Conservation (phyloP, 2,888 invertebrate genomes). For the Thera britannica region DNA sequence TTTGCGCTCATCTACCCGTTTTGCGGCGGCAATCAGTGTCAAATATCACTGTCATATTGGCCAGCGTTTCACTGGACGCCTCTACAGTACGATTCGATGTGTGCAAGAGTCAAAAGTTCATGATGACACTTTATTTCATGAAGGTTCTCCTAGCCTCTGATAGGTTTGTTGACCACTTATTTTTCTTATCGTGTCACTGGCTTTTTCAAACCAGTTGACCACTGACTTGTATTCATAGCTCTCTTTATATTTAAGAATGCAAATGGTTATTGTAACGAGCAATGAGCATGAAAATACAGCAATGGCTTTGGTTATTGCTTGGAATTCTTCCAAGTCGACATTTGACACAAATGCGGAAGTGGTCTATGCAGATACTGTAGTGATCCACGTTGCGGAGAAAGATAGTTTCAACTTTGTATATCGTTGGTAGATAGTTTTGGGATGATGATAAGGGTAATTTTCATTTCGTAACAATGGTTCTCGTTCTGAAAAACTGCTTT, state of each 20-base stretch:
- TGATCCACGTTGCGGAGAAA: conserved; percentile 2
- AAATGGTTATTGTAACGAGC: not conserved
- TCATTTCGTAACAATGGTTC: not conserved
- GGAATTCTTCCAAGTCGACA: conserved; percentile 28
- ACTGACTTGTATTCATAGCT: not conserved
- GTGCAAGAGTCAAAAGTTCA: no score
- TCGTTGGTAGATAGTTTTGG: not conserved
- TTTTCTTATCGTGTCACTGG: no score
- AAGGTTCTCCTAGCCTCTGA: not conserved
- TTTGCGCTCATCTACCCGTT: no score
- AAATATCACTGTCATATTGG: no score
- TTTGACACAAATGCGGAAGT: conserved; percentile 16
- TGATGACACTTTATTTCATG: no score
- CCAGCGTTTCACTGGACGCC: no score
- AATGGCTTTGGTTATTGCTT: conserved; percentile 7
- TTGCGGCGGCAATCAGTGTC: no score
- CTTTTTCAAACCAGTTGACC: not conserved
- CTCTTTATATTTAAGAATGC: not conserved
- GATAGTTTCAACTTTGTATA: conserved; percentile 3
- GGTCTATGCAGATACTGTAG: conserved; percentile 17
- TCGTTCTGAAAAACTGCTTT: not conserved
- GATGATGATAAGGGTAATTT: not conserved
- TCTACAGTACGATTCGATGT: no score
- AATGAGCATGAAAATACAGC: conserved; percentile 4
- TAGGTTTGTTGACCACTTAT: not conserved